Evolutionary conservation across 2,888 invertebrate genomes (phyloP).

Genomic region (Iphiclides podalirius): DNA sequence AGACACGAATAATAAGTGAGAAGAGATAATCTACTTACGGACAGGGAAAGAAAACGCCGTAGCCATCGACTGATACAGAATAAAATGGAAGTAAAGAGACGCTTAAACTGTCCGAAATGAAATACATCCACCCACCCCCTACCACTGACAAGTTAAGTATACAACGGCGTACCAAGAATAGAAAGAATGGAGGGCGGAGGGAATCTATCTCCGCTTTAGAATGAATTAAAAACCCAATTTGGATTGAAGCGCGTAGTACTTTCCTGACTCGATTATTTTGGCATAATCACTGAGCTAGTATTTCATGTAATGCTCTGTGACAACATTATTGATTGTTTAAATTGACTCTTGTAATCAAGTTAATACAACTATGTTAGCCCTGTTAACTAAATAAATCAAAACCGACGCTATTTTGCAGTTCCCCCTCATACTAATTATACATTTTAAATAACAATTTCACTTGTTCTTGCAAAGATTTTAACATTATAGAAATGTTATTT

Average conservation of each 20-base stretch:
- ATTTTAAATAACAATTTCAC: too few species aligned
- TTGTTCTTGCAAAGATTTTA: too few species aligned
- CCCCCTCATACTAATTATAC: too few species aligned
- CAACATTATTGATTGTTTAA: too few species aligned
- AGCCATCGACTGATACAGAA: conserved; percentile 23
- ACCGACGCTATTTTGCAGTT: too few species aligned
- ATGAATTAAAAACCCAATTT: conserved; percentile 31
- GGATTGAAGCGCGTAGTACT: conserved; percentile 20
- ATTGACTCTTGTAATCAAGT: too few species aligned
- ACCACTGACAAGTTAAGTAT: conserved; percentile 53
- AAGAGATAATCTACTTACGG: conserved; percentile 13
- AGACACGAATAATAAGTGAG: background rate
- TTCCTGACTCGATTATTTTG: conserved; percentile 34
- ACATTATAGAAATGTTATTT: too few species aligned
- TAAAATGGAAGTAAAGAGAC: conserved; percentile 25
- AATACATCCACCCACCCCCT: conserved; percentile 40
- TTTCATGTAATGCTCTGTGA: too few species aligned
- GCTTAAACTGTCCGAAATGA: conserved; percentile 54
- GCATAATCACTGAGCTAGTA: conserved; percentile 31
- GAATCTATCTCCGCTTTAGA: conserved; percentile 38
- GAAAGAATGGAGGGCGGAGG: conserved; percentile 20
- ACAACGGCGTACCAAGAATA: conserved; percentile 35
- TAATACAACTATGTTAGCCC: too few species aligned
- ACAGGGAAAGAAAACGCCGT: conserved; percentile 15
- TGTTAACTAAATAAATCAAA: too few species aligned